phyloP scores from a whole-genome alignment of 2,113 vertebrate species.

The Anarhynchus alexandrinus region DNA sequence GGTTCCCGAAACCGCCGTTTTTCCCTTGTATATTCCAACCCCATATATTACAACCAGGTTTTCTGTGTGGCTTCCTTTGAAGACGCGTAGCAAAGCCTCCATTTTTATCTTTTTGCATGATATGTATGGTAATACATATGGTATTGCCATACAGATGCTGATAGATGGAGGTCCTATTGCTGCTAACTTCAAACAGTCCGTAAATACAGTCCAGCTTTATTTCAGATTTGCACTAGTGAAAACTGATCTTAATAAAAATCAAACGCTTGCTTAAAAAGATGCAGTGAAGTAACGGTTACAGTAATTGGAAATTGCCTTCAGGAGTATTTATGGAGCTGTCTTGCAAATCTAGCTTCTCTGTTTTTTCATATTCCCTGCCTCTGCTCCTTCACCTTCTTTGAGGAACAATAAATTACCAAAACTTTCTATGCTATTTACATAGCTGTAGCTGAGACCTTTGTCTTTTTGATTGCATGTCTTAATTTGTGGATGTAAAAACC shows the following conservation, averaged over 20 bases:
- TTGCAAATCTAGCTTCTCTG: not conserved
- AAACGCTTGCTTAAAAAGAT: not conserved
- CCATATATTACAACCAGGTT: accelerated
- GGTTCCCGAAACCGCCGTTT: not conserved
- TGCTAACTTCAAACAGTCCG: not conserved
- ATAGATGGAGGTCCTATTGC: not conserved
- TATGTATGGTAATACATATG: accelerated
- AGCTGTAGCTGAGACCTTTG: not conserved
- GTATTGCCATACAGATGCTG: not conserved
- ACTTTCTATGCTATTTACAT: not conserved
- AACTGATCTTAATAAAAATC: not conserved
- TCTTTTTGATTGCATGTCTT: not conserved
- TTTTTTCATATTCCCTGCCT: not conserved
- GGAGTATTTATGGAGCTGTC: not conserved
- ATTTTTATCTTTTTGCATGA: not conserved
- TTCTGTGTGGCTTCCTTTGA: not conserved
- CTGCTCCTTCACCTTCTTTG: not conserved
- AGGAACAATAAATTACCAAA: not conserved
- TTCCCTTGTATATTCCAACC: not conserved
- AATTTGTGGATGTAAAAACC: not conserved
- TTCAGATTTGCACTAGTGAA: not conserved
- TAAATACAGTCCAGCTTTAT: not conserved
- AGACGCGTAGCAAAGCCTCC: not conserved
- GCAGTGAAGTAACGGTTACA: not conserved
- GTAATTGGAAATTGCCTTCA: not conserved